These are phyloP conservation scores for Macaca nemestrina DNA, from an alignment of 2,113 vertebrate species.

Conservation along the genomic window DNA sequence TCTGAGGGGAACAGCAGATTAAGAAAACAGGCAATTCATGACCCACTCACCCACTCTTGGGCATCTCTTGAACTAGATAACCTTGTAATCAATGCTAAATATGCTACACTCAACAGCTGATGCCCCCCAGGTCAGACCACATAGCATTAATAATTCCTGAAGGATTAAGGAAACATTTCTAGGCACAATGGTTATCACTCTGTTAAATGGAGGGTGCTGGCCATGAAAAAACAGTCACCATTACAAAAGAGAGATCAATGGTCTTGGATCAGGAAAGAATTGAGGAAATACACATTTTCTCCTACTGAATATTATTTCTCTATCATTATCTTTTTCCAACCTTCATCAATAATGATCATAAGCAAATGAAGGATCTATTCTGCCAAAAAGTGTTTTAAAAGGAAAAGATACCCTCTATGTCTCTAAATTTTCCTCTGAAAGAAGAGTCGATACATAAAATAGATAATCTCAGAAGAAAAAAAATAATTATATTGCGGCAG, in stretches of 20 bases:
- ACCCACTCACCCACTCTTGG: background rate
- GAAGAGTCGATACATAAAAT: background rate
- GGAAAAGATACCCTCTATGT: background rate
- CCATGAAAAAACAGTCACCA: background rate
- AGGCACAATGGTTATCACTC: too few species aligned
- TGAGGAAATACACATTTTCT: background rate
- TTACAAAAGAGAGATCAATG: background rate
- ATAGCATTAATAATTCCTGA: background rate
- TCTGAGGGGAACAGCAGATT: background rate
- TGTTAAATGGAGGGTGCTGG: background rate
- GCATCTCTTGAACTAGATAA: background rate
- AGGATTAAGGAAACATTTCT: background rate
- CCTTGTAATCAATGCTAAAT: background rate
- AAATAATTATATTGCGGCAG: background rate
- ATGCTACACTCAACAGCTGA: background rate
- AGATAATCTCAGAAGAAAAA: background rate
- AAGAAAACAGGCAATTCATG: background rate
- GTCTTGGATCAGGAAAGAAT: background rate
- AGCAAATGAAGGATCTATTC: constrained; percentile 11
- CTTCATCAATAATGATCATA: background rate
- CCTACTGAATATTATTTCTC: background rate
- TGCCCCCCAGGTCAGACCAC: background rate
- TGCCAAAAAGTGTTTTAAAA: background rate
- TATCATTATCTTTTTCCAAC: background rate
- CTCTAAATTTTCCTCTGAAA: background rate